Evolutionary conservation across 1,140 invertebrate genomes (phyloP).

Genomic region (Nephila pilipes): DNA sequence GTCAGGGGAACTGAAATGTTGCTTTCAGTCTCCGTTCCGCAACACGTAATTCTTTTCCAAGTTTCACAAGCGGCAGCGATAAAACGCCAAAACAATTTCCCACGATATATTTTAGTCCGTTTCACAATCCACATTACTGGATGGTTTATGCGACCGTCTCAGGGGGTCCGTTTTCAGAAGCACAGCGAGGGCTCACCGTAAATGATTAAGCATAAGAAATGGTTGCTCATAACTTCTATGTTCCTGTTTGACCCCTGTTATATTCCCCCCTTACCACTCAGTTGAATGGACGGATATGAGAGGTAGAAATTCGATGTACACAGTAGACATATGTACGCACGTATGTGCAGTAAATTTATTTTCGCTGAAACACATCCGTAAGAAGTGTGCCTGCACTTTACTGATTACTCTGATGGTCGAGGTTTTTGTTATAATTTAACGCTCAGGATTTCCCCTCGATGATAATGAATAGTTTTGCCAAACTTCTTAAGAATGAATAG

Average conservation of each 20-base stretch:
- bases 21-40: constrained; percentile 26
- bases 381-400: too few species aligned
- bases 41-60: neutral
- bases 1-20: constrained; percentile 42
- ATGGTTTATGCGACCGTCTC: constrained; percentile 44
- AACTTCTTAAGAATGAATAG: too few species aligned
- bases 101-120: constrained; percentile 31
- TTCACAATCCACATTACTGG: constrained; percentile 27
- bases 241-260: constrained; percentile 33
- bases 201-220: constrained; percentile 65
- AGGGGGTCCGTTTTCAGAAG: constrained; percentile 56
- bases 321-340: neutral
- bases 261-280: neutral
- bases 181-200: constrained; percentile 50
- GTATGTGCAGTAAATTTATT: neutral
- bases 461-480: too few species aligned
- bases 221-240: constrained; percentile 34
- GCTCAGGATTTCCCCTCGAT: too few species aligned
- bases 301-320: neutral
- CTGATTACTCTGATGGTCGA: too few species aligned
- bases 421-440: too few species aligned
- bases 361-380: neutral
- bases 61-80: constrained; percentile 36
- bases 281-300: neutral
- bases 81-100: constrained; percentile 49